Conservation (phyloP, 2,888 invertebrate species). For the Sclerodermus sp. region DNA sequence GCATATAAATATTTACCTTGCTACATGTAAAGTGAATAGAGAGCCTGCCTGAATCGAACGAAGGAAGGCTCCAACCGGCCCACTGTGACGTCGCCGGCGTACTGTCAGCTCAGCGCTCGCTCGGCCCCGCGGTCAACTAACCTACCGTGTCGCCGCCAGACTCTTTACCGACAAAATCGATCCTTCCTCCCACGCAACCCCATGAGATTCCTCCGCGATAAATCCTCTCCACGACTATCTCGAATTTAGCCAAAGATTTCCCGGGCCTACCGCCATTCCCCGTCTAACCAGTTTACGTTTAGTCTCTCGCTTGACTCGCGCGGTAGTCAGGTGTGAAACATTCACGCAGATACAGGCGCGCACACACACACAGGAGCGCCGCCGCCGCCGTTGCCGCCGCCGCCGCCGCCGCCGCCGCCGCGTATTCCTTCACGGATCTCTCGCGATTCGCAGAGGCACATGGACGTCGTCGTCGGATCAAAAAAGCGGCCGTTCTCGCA, state of each 20-base stretch:
- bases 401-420: too few relatives aligned
- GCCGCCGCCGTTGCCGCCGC: conserved; percentile 33
- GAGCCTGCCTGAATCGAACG: conserved; percentile 57
- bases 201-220: conserved; percentile 19
- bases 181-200: conserved; percentile 21
- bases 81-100: conserved; percentile 62
- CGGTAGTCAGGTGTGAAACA: conserved; percentile 56
- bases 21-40: conserved; percentile 57
- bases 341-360: conserved; percentile 40
- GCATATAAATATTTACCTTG: conserved; percentile 54
- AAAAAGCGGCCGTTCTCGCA: conserved; percentile 1
- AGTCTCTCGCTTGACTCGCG: conserved; percentile 42
- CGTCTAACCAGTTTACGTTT: conserved; percentile 18
- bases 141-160: conserved; percentile 49
- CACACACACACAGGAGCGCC: conserved; percentile 25
- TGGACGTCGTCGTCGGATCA: conserved; percentile 26
- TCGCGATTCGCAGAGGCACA: conserved; percentile 32
- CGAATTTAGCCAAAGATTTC: background rate
- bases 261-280: background rate
- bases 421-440: too few relatives aligned
- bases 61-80: conserved; percentile 59
- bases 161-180: conserved; percentile 41
- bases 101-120: conserved; percentile 60
- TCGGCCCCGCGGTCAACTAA: conserved; percentile 59
- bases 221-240: conserved; percentile 12